Conservation (phyloP, 92 coral and sea anemone genomes). For the Phenganax stokvisi region DNA sequence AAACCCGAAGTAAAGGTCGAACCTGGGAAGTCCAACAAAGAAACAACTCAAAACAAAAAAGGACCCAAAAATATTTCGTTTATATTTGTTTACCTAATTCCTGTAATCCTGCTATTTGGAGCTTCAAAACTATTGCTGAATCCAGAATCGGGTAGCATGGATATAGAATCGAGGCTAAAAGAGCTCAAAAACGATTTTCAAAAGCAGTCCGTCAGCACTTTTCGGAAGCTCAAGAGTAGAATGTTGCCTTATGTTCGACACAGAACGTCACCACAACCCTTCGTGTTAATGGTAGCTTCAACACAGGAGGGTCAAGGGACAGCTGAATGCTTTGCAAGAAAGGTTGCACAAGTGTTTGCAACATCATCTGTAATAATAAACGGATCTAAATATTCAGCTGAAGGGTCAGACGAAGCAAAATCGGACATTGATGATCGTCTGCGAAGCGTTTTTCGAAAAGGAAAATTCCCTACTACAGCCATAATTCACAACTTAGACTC, state of each 20-base stretch:
- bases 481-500: conserved; percentile 60
- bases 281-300: conserved; percentile 68
- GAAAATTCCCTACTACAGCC: conserved; percentile 54
- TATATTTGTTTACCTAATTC: not conserved
- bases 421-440: conserved; percentile 50
- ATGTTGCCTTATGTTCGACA: conserved; percentile 61
- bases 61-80: no score
- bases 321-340: conserved; percentile 66
- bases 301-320: conserved; percentile 54
- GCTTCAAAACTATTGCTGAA: not conserved
- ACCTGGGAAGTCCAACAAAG: no score
- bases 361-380: conserved; percentile 40
- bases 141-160: not conserved
- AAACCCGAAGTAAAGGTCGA: no score
- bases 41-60: no score
- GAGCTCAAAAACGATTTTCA: conserved; percentile 50
- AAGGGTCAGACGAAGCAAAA: conserved; percentile 53
- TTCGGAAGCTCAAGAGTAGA: conserved; percentile 55
- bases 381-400: conserved; percentile 35
- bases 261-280: conserved; percentile 55
- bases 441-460: conserved; percentile 41
- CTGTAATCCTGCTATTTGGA: not conserved
- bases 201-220: conserved; percentile 64
- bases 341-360: conserved; percentile 51
- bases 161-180: conserved; percentile 13